phyloP scores from a whole-genome alignment of 1,140 invertebrate species.

The Onthophagus taurus region DNA sequence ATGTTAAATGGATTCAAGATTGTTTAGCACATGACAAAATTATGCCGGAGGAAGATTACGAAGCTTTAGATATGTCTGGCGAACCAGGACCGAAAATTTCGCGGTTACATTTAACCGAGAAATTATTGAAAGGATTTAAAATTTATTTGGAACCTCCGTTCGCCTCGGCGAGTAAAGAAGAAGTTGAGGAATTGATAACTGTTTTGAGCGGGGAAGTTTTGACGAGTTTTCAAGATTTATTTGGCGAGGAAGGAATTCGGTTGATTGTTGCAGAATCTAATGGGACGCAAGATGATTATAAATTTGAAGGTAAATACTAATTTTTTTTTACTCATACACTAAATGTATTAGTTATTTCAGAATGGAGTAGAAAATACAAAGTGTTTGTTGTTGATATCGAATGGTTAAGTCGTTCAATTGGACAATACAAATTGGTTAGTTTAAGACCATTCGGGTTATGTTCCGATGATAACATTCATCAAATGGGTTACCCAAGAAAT shows the following conservation, averaged over 20 bases:
- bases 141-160: slow-evolving; percentile 28
- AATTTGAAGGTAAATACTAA: slow-evolving; percentile 29
- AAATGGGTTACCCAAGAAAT: slow-evolving; percentile 29
- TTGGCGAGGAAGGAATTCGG: slow-evolving; percentile 21
- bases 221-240: slow-evolving; percentile 18
- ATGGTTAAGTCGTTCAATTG: slow-evolving; percentile 32
- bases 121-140: slow-evolving; percentile 28
- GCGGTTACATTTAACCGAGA: slow-evolving; percentile 20
- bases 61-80: slow-evolving; percentile 30
- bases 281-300: slow-evolving; percentile 25
- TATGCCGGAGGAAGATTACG: slow-evolving; percentile 33
- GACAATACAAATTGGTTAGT: slow-evolving; percentile 27
- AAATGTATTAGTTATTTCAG: slow-evolving; percentile 21
- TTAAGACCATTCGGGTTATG: slow-evolving; percentile 27
- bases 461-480: slow-evolving; percentile 24
- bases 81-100: slow-evolving; percentile 27
- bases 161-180: slow-evolving; percentile 18
- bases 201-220: slow-evolving; percentile 25
- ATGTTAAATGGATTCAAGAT: slow-evolving; percentile 31
- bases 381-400: slow-evolving; percentile 32
- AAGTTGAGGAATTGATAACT: slow-evolving; percentile 28
- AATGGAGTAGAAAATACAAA: slow-evolving; percentile 26
- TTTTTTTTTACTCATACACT: not conserved
- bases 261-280: slow-evolving; percentile 29
- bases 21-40: slow-evolving; percentile 26